phyloP scores from a whole-genome alignment of 1,140 invertebrate species.

The Phortica variegata region DNA sequence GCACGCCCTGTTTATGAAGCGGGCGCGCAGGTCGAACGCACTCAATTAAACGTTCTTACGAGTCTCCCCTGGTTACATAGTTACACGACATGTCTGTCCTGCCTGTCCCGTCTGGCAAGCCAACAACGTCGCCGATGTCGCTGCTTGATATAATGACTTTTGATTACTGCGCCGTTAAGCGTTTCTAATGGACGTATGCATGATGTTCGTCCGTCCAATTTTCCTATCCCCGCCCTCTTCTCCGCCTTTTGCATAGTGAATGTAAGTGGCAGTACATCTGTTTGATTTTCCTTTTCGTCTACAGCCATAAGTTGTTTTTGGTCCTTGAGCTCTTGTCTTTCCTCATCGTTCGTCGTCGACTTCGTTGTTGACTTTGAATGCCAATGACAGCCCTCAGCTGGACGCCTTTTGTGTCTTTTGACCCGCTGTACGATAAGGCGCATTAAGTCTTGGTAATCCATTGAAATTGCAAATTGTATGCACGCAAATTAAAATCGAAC shows the following conservation, averaged over 20 bases:
- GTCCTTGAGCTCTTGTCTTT: background rate
- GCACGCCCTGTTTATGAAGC: slow-evolving; percentile 17
- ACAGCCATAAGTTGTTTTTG: too few species aligned
- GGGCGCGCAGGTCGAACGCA: slow-evolving; percentile 5
- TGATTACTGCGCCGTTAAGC: slow-evolving; percentile 51
- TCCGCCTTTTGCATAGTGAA: background rate
- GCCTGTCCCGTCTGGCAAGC: background rate
- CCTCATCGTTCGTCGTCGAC: background rate
- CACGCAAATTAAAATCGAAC: too few species aligned
- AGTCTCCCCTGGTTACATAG: too few species aligned
- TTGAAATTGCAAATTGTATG: too few species aligned
- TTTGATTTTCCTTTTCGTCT: slow-evolving; percentile 34
- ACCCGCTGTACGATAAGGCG: too few species aligned
- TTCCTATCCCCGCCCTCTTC: too few species aligned
- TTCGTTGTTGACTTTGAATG: background rate
- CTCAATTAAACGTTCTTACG: background rate
- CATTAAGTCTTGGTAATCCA: too few species aligned
- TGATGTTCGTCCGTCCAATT: too few species aligned
- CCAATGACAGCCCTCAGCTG: slow-evolving; percentile 1
- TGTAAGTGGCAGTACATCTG: slow-evolving; percentile 39
- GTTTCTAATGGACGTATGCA: slow-evolving; percentile 20
- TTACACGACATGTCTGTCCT: background rate
- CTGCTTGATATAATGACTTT: slow-evolving; percentile 45
- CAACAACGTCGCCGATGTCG: slow-evolving; percentile 5
- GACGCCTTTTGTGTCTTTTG: too few species aligned